Base-by-base conservation (phyloP, 2,888 invertebrate genomes). In the Gonocerus acuteangulatus region DNA sequence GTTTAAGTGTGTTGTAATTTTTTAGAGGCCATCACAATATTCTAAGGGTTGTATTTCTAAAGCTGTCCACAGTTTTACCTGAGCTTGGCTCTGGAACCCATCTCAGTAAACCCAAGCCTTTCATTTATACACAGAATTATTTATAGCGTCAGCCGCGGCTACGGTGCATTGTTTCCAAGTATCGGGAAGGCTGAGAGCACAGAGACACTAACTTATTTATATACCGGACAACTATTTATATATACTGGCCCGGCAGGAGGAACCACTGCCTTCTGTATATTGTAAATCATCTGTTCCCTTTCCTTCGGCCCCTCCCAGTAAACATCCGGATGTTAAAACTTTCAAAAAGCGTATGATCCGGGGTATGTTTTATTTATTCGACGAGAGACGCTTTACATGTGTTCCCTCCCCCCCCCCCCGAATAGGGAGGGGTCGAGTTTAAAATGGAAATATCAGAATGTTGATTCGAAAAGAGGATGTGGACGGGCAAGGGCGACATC, bases 261-360 rank as follows among this genome's bases (percentile, higher is more conserved):
- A 7, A 16, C 19, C 51, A 34, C 36, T n/a, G 27, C 36, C 34
- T 27, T 36, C 34, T 36, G 51, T 51, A 36, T 51, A 51, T 51
- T 51, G 51, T 51, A 51, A 51, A 51, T 51, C 51, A 51, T 51
- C 51, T 51, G 51, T 34, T 51, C 36, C n/a, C 1, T 27, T 9
- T 27, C 54, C 54, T 21, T 36, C 54, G 22, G 34, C 39, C 36
- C 54, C 39, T 36, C 7, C 52, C 51, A 42, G 51, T 60, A 60
- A 60, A 60, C 60, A 60, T 60, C 60, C 60, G 60, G 60, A 60
- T 45, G 60, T 60, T 60, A 51, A 60, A 60, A 59, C 51, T 34
- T 51, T 51, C 32, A 51, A 51, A 51, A 51, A 34, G 32, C 27
- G 51, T 51, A 51, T 51, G 51, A 51, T 51, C 51, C 36, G n/a